Base-by-base conservation (phyloP, 2,113 vertebrate species). In the Erythrocercus mccallii region DNA sequence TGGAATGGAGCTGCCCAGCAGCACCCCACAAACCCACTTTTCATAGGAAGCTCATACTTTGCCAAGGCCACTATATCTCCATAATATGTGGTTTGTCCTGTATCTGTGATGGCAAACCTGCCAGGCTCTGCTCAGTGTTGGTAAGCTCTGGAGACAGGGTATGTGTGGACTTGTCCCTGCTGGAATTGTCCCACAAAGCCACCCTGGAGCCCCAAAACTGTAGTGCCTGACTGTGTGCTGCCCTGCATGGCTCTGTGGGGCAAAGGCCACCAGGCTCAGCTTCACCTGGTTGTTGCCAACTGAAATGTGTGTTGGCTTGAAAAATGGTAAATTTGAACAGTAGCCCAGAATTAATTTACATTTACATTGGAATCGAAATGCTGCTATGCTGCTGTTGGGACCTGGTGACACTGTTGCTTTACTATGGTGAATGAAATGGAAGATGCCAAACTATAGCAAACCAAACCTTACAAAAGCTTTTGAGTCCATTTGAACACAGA, bases 161-260 rank as follows among this genome's bases (percentile, higher is more conserved):
- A n/a, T 18, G 51, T 48, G 19, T 57, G 19, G 37, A 48, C 8
- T 62, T 1, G 0, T 54, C 35, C 37, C 54, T 35, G 33, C 40
- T 64, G 37, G 0, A 56, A 42, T 65, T 12, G 1, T 72, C 64
- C 62, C 8, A 2, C 45, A 40, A n/a, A n/a, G 48, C 22, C 48
- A 57, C 15, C 28, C 0, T 0, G 17, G 5, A 53, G 12, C 61
- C 27, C 47, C 37, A 44, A 3, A 58, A 13, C 4, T 6, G 1
- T 5, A 0, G 15, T 25, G 24, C 12, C 45, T 44, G 61, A 8
- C 21, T 28, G 37, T 5, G 5, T 72, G 31, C 70, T 54, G 65
- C 33, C 45, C 56, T 20, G 8, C 28, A 5, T 5, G 6, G 35
- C 35, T 10, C 25, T 2, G 1, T 2, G 3, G 30, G 37, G 9